These are phyloP conservation scores for Rhynchonycteris naso DNA, from an alignment of 2,797 vertebrate genomes.

Conservation along the genomic window DNA sequence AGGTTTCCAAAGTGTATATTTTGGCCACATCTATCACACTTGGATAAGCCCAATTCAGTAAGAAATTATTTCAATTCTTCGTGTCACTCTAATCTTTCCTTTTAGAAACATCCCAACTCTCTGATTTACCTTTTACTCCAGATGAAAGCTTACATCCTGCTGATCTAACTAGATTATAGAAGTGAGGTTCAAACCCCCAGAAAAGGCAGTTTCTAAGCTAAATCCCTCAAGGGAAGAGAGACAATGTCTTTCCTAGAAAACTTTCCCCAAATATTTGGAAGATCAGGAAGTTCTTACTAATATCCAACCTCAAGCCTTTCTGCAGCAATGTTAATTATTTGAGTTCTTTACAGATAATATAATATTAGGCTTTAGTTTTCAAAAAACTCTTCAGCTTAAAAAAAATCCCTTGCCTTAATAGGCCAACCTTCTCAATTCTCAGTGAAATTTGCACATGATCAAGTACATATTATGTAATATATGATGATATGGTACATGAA, in stretches of 20 bases:
- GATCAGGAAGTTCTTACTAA: not conserved
- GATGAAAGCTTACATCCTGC: not conserved
- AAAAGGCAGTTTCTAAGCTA: slow-evolving; percentile 14
- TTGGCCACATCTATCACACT: not conserved
- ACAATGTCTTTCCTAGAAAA: not conserved
- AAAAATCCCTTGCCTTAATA: slow-evolving; percentile 38
- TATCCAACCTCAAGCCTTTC: not conserved
- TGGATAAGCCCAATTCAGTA: slow-evolving; percentile 7
- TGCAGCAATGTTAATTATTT: slow-evolving; percentile 25
- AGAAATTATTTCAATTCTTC: slow-evolving; percentile 36
- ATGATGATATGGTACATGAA: not conserved
- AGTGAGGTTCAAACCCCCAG: not conserved
- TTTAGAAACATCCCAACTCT: slow-evolving; percentile 30
- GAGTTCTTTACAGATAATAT: slow-evolving; percentile 3
- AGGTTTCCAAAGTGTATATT: slow-evolving; percentile 46
- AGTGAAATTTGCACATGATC: slow-evolving; percentile 55
- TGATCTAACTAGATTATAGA: not conserved
- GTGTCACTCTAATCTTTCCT: not conserved
- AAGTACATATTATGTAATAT: slow-evolving; percentile 44
- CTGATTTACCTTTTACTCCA: not conserved
- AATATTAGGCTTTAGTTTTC: slow-evolving; percentile 27
- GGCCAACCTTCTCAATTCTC: not conserved
- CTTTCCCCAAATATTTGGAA: slow-evolving; percentile 32
- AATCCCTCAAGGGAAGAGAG: not conserved
- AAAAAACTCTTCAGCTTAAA: slow-evolving; percentile 9